phyloP scores from a whole-genome alignment of 2,888 invertebrate species.

The Slavum lentiscoides region DNA sequence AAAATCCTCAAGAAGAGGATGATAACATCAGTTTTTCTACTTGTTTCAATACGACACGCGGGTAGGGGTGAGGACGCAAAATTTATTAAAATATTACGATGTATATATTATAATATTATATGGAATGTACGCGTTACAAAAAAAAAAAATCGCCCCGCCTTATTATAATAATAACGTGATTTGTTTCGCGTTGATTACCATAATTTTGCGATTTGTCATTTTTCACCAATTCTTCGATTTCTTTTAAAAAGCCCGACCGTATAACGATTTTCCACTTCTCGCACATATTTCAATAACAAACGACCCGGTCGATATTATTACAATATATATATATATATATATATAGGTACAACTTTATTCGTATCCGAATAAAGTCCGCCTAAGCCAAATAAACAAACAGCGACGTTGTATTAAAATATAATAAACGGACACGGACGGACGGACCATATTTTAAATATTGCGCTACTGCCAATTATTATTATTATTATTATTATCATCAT shows the following conservation, averaged over 20 bases:
- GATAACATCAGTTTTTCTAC: too few relatives aligned
- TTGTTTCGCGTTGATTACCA: neutral
- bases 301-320: too few relatives aligned
- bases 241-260: neutral
- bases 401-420: neutral
- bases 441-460: neutral
- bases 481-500: neutral
- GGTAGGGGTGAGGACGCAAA: too few relatives aligned
- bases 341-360: neutral
- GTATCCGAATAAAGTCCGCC: slow-evolving; percentile 2
- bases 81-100: neutral
- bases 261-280: neutral
- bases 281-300: neutral
- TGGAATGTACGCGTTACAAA: too few relatives aligned
- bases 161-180: neutral
- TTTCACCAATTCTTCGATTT: neutral
- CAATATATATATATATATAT: too few relatives aligned
- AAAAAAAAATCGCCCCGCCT: neutral
- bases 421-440: slow-evolving; percentile 5
- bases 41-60: too few relatives aligned
- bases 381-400: neutral
- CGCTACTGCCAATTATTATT: neutral
- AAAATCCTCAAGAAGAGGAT: too few relatives aligned
- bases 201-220: slow-evolving; percentile 29
- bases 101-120: too few relatives aligned